Base-by-base conservation (phyloP, 1,140 invertebrate species). In the Zaprionus nigranus region DNA sequence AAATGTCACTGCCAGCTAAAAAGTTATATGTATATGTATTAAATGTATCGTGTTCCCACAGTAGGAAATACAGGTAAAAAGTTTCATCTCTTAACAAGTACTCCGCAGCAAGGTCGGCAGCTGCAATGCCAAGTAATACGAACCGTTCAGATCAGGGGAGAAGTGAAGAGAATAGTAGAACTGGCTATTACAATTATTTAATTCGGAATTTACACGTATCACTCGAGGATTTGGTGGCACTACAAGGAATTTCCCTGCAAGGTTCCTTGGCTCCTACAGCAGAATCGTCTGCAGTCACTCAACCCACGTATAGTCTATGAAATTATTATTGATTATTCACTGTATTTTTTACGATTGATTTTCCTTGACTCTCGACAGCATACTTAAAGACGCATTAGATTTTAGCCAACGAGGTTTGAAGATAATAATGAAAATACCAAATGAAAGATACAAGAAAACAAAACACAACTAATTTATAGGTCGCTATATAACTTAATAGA, bases 301-400 rank as follows among this genome's bases (percentile, higher is more conserved):
- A 34, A n/a, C 11, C 43, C 28, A 36, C 26, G 57, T 46, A 62
- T 28, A 43, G 20, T 24, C 15, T 59, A 53, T 72, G 24, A 34
- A 51, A 15, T 26, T 51, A 3, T 30, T 30, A 30, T 30, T 46
- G 49, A 30, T 72, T 53, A 20, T 54, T 30, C 30, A 36, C n/a
- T 5, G 6, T 53, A 26, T 40, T 43, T 46, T 28, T 54, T 36
- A 30, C 61, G 13, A 38, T 36, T 63, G 36, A 24, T 24, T 46
- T 63, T n/a, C 13, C 24, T 56, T 34, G 30, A 38, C 20, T 68
- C 64, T 67, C 58, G 51, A 68, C 81, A 81, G 79, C 80, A 83
- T 84, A 80, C 53, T 83, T 74, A 84, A 83, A 83, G 81, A 83
- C 81, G 81, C 79, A 87, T 82, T 87, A 82, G 81, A 79, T 77